Evolutionary conservation across 2,888 invertebrate genomes (phyloP).

Genomic region (Metallyticus violacea): DNA sequence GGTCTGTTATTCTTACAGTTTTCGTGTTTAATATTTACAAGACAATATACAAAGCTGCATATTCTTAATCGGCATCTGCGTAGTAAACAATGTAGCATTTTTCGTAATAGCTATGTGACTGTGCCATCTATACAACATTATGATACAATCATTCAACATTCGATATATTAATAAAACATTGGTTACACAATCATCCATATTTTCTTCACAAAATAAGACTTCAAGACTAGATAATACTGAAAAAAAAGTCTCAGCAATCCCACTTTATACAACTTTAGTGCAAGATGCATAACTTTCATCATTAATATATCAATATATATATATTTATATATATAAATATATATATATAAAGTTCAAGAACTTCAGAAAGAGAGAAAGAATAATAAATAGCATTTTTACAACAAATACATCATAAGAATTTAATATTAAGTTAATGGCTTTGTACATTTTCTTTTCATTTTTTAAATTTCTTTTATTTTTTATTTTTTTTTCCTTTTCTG

Average conservation of each 20-base stretch:
- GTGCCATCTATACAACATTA: slow-evolving; percentile 29
- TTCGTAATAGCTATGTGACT: slow-evolving; percentile 11
- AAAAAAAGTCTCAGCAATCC: slow-evolving; percentile 30
- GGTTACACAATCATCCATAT: slow-evolving; percentile 33
- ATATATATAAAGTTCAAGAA: slow-evolving; percentile 30
- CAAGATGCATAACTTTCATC: slow-evolving; percentile 20
- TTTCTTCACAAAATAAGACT: slow-evolving; percentile 31
- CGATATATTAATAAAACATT: slow-evolving; percentile 31
- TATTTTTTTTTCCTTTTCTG: background rate
- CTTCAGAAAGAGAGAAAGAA: slow-evolving; percentile 27
- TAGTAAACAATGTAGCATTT: slow-evolving; percentile 30
- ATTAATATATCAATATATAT: slow-evolving; percentile 28
- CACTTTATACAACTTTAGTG: slow-evolving; percentile 8
- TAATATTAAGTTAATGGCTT: slow-evolving; percentile 24
- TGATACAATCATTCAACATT: slow-evolving; percentile 34
- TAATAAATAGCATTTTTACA: slow-evolving; percentile 32
- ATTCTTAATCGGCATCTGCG: slow-evolving; percentile 25
- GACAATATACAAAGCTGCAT: slow-evolving; percentile 34
- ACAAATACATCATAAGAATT: slow-evolving; percentile 30
- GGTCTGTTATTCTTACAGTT: slow-evolving; percentile 33
- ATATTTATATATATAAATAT: slow-evolving; percentile 26
- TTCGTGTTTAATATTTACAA: slow-evolving; percentile 32
- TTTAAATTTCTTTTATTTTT: background rate
- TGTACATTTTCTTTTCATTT: slow-evolving; percentile 26
- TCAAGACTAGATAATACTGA: slow-evolving; percentile 37